Evolutionary conservation across 2,888 invertebrate genomes (phyloP), one percentile per base, ranked within the genome.

Genomic region (Leucophenga montana): DNA sequence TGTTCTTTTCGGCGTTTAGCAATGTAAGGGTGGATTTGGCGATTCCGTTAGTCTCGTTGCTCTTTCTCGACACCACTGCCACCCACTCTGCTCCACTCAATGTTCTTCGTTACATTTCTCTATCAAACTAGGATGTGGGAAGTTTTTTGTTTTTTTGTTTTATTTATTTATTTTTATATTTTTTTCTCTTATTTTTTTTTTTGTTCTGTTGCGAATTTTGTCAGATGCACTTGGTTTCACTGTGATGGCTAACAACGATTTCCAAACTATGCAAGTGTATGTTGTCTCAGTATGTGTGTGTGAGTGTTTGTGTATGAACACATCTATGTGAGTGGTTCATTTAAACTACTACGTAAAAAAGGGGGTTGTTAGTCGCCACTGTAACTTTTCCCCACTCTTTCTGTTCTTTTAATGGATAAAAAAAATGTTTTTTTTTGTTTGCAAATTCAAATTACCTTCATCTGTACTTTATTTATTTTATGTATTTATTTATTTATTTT

Each of bases 341-440:
- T 46, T 64, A 11, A 16, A 16, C 44, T 61, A 61, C 20, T 16
- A 44, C 61, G 20, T 31, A 56, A 44, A 61, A 64, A 22, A 48
- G 62, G 39, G 62, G 62, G 48, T 64, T 64, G 62, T 39, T 39
- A 6, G 22, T 46, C 4, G 62, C 62, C 46, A 48, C 62, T 18
- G 22, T 20, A 22, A 46, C 18, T 22, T 22, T 64, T 56, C 31
- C 33, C 31, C 33, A 59, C 16, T 59, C 27, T 14, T 57, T 54
- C 11, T 46, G 13, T 46, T 50, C 4, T 56, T 56, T 56, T 56
- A 27, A 56, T 11, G 1, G 11, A 22, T 11, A 14, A 56, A 22
- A n/a, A 22, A 18, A 54, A 16, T 54, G 20, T 27, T 59, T 50
- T 50, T 50, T 18, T 18, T 16, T 54, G 16, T 54, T 54, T 20